Conservation (phyloP, 2,797 vertebrate species). For the Acanthurus leucopareius region DNA sequence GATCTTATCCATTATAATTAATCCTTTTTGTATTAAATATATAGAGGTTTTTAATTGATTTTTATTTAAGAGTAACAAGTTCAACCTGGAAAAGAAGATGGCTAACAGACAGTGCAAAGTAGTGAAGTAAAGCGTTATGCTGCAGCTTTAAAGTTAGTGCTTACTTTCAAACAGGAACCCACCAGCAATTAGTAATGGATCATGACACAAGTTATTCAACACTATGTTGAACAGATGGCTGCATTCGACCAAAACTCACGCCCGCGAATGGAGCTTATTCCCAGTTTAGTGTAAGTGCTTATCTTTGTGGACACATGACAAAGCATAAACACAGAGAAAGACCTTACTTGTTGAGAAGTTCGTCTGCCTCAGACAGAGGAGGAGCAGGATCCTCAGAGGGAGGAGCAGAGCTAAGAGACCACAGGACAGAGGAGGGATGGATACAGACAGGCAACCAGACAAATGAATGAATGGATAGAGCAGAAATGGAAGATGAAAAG, state of each 20-base stretch:
- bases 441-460: constrained; percentile 14
- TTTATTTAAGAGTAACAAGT: neutral
- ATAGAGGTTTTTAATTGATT: neutral
- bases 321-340: constrained; percentile 32
- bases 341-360: constrained; percentile 96
- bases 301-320: constrained; percentile 7
- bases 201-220: neutral
- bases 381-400: constrained; percentile 90
- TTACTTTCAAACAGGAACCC: neutral
- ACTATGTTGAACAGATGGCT: neutral
- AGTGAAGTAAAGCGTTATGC: neutral
- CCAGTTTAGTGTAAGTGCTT: neutral
- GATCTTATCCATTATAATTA: neutral
- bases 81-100: neutral
- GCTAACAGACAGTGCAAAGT: neutral
- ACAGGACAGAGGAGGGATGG: constrained; percentile 16
- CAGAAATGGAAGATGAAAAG: constrained; percentile 27
- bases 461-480: constrained; percentile 33
- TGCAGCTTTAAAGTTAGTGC: neutral
- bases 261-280: neutral
- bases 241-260: neutral
- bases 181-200: neutral
- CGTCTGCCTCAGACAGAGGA: constrained; percentile 94
- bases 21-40: neutral
- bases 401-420: constrained; percentile 87